Conservation (phyloP, 2,888 invertebrate species). For the Biston stratarius region DNA sequence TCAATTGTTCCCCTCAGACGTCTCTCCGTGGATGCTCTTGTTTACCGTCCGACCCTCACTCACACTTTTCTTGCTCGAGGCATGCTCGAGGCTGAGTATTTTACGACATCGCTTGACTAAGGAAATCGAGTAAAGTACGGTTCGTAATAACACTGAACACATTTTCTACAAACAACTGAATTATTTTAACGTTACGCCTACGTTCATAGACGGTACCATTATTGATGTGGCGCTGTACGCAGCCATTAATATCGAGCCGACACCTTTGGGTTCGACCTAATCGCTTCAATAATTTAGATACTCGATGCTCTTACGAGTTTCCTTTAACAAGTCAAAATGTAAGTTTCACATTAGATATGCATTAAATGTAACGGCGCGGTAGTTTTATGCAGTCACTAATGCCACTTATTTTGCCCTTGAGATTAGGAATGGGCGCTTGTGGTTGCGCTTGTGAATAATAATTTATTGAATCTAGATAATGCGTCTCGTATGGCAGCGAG, state of each 20-base stretch:
- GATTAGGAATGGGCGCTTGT: conserved; percentile 62
- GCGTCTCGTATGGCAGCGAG: conserved; percentile 67
- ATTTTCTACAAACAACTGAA: conserved; percentile 50
- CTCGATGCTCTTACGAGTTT: conserved; percentile 29
- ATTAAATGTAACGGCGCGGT: conserved; percentile 30
- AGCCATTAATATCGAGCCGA: conserved; percentile 54
- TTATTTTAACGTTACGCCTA: conserved; percentile 47
- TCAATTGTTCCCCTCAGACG: conserved; percentile 69
- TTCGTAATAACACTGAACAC: conserved; percentile 37
- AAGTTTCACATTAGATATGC: conserved; percentile 30
- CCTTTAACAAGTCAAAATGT: conserved; percentile 25
- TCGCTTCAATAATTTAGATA: conserved; percentile 43
- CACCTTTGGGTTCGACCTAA: conserved; percentile 50
- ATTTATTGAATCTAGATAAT: conserved; percentile 80
- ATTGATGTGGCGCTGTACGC: conserved; percentile 53
- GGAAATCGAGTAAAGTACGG: conserved; percentile 20
- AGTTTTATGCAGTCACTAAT: conserved; percentile 49
- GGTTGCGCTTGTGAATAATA: conserved; percentile 74
- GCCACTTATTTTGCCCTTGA: conserved; percentile 62
- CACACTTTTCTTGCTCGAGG: conserved; percentile 34
- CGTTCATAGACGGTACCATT: conserved; percentile 47
- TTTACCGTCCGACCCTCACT: conserved; percentile 36
- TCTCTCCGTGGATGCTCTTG: conserved; percentile 37
- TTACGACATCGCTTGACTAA: conserved; percentile 34
- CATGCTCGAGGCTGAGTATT: conserved; percentile 31